phyloP scores from a whole-genome alignment of 2,888 invertebrate species.

The Aphodius granarius region DNA sequence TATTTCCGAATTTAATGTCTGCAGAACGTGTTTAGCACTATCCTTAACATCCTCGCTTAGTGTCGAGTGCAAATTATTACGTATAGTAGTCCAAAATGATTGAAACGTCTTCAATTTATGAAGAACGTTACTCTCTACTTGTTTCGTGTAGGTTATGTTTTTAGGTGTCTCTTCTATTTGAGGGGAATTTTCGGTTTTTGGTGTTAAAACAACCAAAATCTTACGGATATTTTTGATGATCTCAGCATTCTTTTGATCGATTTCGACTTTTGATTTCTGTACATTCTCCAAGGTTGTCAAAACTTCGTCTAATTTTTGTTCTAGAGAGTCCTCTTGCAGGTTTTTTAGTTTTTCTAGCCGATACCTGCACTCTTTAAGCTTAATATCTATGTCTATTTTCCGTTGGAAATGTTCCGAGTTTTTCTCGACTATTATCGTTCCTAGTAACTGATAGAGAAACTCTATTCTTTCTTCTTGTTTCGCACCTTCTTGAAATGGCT shows the following conservation, averaged over 20 bases:
- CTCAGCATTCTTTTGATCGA: neutral
- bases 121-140: neutral
- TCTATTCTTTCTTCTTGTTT: neutral
- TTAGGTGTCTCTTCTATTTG: neutral
- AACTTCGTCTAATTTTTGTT: neutral
- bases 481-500: neutral
- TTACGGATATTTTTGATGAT: neutral
- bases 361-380: neutral
- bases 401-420: neutral
- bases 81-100: constrained; percentile 3
- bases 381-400: constrained; percentile 1
- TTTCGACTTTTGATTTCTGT: neutral
- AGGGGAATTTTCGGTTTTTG: neutral
- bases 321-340: neutral
- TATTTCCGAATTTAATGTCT: neutral
- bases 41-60: neutral
- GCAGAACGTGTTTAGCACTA: neutral
- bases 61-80: neutral
- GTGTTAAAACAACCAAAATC: constrained; percentile 1
- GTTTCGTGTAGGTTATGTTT: neutral
- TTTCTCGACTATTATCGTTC: constrained; percentile 4
- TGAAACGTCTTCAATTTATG: constrained; percentile 1
- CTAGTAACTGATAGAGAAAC: neutral
- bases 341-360: neutral
- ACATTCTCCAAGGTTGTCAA: neutral